A percentile compares a stretch with the other conserved stretches of the same genome.
Evolutionary conservation across 2,888 invertebrate species (phyloP).

Genomic region (Megaustenia siamemsis): DNA sequence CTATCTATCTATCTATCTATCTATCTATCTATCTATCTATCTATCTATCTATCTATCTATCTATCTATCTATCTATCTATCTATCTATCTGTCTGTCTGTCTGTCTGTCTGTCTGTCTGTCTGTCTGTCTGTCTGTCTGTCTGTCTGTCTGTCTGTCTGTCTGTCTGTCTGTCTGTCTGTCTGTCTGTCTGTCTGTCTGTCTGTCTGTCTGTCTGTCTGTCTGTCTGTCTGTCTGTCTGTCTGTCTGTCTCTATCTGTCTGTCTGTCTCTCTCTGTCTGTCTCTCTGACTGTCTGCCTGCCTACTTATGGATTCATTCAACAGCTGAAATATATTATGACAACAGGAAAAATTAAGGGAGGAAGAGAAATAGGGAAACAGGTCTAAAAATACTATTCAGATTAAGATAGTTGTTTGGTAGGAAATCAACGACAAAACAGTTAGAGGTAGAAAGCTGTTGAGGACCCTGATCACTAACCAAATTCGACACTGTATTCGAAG

Average conservation of each 20-base stretch:
- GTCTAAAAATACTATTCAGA: too few relatives aligned
- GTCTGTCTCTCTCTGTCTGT: not conserved
- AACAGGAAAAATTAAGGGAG: too few relatives aligned
- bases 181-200: slow-evolving; percentile 9
- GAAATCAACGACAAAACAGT: too few relatives aligned
- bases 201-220: not conserved
- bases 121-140: not conserved
- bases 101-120: slow-evolving; percentile 19
- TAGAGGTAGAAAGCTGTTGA: too few relatives aligned
- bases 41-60: slow-evolving; percentile 31
- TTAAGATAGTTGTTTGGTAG: too few relatives aligned
- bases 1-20: not conserved
- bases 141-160: slow-evolving; percentile 18
- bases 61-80: slow-evolving; percentile 28
- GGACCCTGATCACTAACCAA: too few relatives aligned
- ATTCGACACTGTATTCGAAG: too few relatives aligned
- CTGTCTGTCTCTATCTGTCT: not conserved
- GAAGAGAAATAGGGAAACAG: too few relatives aligned
- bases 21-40: not conserved
- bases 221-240: not conserved
- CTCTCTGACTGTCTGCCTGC: not conserved
- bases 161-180: slow-evolving; percentile 8
- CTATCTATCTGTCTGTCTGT: slow-evolving; percentile 22
- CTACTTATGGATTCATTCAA: too few relatives aligned
- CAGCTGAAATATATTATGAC: too few relatives aligned